Conservation (phyloP, 2,888 invertebrate genomes). For the Ichneumoninae sp. region DNA sequence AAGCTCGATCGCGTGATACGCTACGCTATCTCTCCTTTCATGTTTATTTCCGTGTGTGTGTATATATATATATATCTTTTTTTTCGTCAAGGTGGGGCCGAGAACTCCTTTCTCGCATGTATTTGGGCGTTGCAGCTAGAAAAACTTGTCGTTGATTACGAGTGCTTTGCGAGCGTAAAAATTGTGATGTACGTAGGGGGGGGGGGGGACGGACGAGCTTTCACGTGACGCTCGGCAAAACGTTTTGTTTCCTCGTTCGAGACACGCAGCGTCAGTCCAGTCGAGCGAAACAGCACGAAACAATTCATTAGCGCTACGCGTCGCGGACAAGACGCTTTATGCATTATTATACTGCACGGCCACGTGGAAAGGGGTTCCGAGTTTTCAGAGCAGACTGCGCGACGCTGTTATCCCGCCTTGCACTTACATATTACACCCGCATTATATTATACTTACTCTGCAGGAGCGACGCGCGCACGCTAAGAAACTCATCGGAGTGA, state of each 20-base stretch:
- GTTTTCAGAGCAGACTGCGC: conserved; percentile 50
- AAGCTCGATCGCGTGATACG: conserved; percentile 63
- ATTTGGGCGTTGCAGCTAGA: conserved; percentile 1
- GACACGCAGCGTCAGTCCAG: conserved; percentile 13
- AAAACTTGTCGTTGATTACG: conserved; percentile 46
- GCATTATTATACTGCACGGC: conserved; percentile 6
- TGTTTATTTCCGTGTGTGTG: neutral
- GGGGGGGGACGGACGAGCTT: neutral
- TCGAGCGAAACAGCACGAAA: conserved; percentile 39
- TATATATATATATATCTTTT: neutral
- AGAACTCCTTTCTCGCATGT: neutral
- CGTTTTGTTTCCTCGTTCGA: conserved; percentile 40
- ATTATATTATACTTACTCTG: neutral
- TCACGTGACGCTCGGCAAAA: conserved; percentile 3
- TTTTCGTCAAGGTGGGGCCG: neutral
- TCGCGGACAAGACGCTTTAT: conserved; percentile 17
- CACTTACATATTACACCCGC: neutral
- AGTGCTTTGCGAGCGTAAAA: neutral
- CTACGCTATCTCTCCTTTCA: conserved; percentile 5
- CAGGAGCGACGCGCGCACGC: neutral
- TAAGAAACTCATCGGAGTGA: conserved; percentile 28
- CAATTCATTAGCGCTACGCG: conserved; percentile 36
- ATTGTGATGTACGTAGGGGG: neutral
- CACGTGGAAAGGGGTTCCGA: conserved; percentile 38
- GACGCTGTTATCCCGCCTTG: conserved; percentile 38